These are phyloP conservation scores for Trypoxylus dichotomus DNA, from an alignment of 1,140 invertebrate species.

Conservation along the genomic window DNA sequence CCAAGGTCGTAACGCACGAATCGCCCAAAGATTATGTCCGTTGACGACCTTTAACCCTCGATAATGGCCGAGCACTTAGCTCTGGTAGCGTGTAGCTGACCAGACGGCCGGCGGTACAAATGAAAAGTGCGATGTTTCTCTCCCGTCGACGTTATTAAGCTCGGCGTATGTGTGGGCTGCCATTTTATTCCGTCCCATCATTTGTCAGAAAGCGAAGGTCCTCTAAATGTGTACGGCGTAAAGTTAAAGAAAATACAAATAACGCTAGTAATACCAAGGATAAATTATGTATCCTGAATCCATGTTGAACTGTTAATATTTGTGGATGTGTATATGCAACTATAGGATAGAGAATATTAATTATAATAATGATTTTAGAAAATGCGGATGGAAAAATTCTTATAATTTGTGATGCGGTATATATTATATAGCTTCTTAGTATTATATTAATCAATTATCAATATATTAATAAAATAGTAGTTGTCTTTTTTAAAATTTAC, in stretches of 20 bases:
- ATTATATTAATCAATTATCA: too few species aligned
- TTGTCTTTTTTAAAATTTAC: too few species aligned
- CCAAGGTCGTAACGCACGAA: neutral
- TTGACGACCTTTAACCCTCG: neutral
- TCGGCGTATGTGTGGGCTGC: neutral
- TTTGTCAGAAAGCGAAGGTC: neutral
- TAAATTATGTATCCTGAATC: too few species aligned
- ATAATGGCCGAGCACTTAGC: constrained; percentile 25
- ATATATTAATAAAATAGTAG: too few species aligned
- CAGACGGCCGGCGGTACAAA: neutral
- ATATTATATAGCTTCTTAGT: too few species aligned
- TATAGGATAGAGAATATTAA: too few species aligned
- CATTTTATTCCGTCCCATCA: neutral
- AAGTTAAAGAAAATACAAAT: neutral
- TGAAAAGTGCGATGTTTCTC: neutral
- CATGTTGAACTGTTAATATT: too few species aligned
- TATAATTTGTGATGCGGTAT: too few species aligned
- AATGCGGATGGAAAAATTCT: too few species aligned
- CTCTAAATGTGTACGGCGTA: neutral
- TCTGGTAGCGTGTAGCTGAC: neutral
- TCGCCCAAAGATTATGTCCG: neutral
- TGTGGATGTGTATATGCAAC: too few species aligned
- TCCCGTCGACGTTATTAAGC: neutral
- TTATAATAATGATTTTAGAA: too few species aligned
- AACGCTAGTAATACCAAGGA: too few species aligned